A percentile compares a stretch with the other conserved stretches of the same genome.
Conservation (phyloP, 35 echinoderm and acorn worm genomes). For the Stichopus chloronotus region DNA sequence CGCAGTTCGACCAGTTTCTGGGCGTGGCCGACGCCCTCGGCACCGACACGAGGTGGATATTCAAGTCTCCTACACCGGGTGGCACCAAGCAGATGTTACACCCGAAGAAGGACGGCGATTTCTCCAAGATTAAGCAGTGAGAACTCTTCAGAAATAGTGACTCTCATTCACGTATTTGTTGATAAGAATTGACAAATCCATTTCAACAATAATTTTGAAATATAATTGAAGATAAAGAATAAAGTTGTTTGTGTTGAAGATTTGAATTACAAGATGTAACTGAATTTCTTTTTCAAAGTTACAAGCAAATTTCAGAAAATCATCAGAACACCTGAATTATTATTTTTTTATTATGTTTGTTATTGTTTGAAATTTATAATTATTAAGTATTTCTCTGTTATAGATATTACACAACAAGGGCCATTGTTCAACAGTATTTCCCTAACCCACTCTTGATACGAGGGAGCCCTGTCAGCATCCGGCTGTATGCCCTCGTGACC, state of each 20-base stretch:
- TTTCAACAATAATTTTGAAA: no score
- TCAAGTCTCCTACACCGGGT: constrained; percentile 80
- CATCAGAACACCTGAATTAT: no score
- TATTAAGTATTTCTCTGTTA: background rate
- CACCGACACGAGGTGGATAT: constrained; percentile 84
- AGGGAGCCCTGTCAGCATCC: constrained; percentile 78
- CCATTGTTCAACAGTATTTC: constrained; percentile 87
- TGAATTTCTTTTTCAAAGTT: no score
- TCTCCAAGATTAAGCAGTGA: constrained; percentile 89
- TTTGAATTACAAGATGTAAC: no score
- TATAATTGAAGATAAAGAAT: no score
- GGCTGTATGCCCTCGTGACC: constrained; percentile 83
- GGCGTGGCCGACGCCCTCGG: constrained; percentile 89
- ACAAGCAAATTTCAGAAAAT: no score
- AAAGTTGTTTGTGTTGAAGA: no score
- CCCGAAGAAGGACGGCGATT: constrained; percentile 92
- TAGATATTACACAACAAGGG: constrained; percentile 79
- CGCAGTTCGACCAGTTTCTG: constrained; percentile 91
- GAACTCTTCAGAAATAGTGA: constrained; percentile 10
- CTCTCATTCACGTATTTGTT: no score
- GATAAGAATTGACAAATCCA: no score
- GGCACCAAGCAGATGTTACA: constrained; percentile 90
- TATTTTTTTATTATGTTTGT: no score
- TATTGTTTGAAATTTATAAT: no score
- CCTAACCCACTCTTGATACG: constrained; percentile 84